phyloP scores from a whole-genome alignment of 2,888 invertebrate genomes.

The Mayetiola destructor region DNA sequence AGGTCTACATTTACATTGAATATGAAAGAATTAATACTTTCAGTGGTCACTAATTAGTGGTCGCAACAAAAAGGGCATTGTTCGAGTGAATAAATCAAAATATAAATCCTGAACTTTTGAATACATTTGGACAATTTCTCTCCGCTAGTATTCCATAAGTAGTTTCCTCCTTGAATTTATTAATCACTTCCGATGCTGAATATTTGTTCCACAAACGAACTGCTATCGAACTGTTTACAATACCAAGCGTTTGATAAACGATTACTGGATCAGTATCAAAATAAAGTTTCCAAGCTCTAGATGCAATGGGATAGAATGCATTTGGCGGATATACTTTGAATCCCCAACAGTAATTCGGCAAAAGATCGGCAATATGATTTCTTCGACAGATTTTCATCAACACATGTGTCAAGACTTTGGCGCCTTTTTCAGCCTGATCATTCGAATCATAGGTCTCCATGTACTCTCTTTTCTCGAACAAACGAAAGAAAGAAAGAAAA shows the following conservation, averaged over 20 bases:
- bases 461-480: too few relatives aligned
- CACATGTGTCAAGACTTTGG: conserved; percentile 47
- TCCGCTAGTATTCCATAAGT: conserved; percentile 31
- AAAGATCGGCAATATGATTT: conserved; percentile 38
- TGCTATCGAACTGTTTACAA: conserved; percentile 24
- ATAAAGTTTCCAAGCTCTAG: conserved; percentile 44
- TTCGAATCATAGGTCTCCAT: conserved; percentile 41
- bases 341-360: conserved; percentile 39
- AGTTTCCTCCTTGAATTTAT: conserved; percentile 27
- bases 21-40: too few relatives aligned
- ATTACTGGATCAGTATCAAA: conserved; percentile 37
- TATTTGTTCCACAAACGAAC: conserved; percentile 32
- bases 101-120: too few relatives aligned
- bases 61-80: too few relatives aligned
- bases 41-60: too few relatives aligned
- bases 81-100: too few relatives aligned
- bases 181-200: conserved; percentile 22
- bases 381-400: conserved; percentile 42
- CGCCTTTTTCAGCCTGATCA: conserved; percentile 41
- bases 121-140: conserved; percentile 29
- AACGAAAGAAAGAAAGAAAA: too few relatives aligned
- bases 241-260: conserved; percentile 24
- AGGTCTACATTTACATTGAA: too few relatives aligned
- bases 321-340: conserved; percentile 48
- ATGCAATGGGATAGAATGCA: conserved; percentile 53